Evolutionary conservation across 2,113 vertebrate species (phyloP), one percentile per base, ranked within the genome.

Genomic region (Podilymbus podiceps): DNA sequence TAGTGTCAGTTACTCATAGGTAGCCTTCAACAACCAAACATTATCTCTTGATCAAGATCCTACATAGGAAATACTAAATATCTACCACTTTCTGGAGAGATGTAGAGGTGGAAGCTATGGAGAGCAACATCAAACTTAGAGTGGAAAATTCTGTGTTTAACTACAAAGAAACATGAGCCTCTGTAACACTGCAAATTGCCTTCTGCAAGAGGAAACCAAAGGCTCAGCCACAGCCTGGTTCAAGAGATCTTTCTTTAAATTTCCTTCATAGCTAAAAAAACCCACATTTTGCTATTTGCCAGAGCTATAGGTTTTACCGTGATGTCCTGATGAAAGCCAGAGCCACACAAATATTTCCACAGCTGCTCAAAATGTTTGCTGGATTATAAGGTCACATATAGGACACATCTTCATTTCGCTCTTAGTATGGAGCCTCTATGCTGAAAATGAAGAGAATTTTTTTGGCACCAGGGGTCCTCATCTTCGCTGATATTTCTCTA

Each of bases 341-440:
- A 96, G 81, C 69, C 78, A 55, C n/a, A 47, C 52, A 84, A 80
- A 55, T 79, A 75, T 91, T 93, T 85, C 93, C 91, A 79, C 76
- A 93, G 88, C 88, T 93, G 93, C 81, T 91, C 52, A 47, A 66
- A 64, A 77, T 56, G 67, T 75, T 91, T 84, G 81, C 47, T 76
- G 93, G 85, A 66, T 81, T 72, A 38, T 12, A 79, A 89, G 76
- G 88, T 93, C 90, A 86, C n/a, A 9, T 17, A 15, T 3, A 86
- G 88, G 80, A 47, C 85, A 83, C 22, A 75, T 47, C 80, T 82
- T 88, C 53, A 24, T 42, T 33, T 71, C 1, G 0, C 35, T 71
- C 5, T 2, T 25, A 46, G 12, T 20, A 58, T 16, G 56, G 18
- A 64, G 47, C 8, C 31, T 40, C 31, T 44, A 12, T 31, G 76